Base-by-base conservation (phyloP, 2,113 vertebrate genomes). In the Cheilinus undulatus region DNA sequence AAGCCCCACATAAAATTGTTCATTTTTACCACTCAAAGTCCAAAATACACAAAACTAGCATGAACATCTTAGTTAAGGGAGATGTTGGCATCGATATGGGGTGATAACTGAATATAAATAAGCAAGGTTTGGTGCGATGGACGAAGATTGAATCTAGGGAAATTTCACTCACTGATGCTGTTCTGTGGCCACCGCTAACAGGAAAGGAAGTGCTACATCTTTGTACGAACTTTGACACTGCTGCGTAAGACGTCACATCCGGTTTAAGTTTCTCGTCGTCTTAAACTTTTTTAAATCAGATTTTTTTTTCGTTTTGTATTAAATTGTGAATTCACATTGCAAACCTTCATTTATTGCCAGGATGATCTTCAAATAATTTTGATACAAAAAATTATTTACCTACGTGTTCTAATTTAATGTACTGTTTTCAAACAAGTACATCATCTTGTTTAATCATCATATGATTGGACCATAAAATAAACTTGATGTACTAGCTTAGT, bases 141-240 rank as follows among this genome's bases (percentile, higher is more conserved):
- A 56, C 19, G 24, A 27, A 32, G 94, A 95, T 95, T 91, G 11
- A 49, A 66, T 4, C 1, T 3, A 68, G 8, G 40, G 19, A 69
- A 71, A 56, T 2, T n/a, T 43, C 57, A 94, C 94, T 93, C 80
- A 94, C 93, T 92, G 86, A 60, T 89, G 91, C 86, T 92, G 86
- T 40, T 91, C 90, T 85, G 79, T 60, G 83, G 91, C 89, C 88
- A 82, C 90, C 90, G 90, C 86, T 80, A 85, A 70, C 90, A 91
- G 77, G 89, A 94, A 94, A 95, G 94, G 94, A 94, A 93, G 93
- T 73, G 0, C 13, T 13, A 8, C 42, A 13, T 65, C 63, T 36
- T 65, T 70, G 15, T 40, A 14, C 86, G 66, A 92, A 84, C 92
- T 88, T 94, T 94, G 89, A 92, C 91, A 72, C 70, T 13, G 0